Conservation (phyloP, 2,888 invertebrate genomes). For the Sinohyriopsis cumingii region DNA sequence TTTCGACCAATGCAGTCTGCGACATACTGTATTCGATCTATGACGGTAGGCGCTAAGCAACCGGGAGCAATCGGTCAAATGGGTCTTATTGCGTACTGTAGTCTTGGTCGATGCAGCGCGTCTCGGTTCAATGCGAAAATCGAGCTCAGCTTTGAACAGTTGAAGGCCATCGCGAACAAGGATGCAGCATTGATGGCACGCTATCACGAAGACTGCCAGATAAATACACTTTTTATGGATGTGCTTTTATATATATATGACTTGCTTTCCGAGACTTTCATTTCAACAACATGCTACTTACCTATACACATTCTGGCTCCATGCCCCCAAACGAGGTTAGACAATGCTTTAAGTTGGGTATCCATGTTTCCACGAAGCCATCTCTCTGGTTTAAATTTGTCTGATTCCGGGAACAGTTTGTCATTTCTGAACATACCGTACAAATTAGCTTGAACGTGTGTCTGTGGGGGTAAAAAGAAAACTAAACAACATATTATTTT, state of each 20-base stretch:
- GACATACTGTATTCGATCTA: no score
- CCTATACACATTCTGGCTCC: slow-evolving; percentile 73
- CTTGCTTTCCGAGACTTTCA: neutral
- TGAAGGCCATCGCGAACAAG: no score
- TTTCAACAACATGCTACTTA: slow-evolving; percentile 36
- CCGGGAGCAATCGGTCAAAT: no score
- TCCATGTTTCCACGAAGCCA: slow-evolving; percentile 65
- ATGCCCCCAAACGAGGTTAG: slow-evolving; percentile 69
- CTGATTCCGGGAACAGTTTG: slow-evolving; percentile 62
- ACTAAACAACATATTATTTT: neutral
- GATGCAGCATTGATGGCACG: no score
- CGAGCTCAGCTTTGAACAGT: no score
- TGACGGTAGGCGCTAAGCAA: no score
- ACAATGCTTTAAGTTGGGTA: slow-evolving; percentile 50
- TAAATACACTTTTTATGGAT: no score
- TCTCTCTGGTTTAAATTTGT: slow-evolving; percentile 65
- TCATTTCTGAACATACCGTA: slow-evolving; percentile 69
- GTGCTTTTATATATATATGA: neutral
- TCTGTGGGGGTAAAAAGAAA: slow-evolving; percentile 48
- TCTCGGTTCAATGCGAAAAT: no score
- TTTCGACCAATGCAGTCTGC: no score
- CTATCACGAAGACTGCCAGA: no score
- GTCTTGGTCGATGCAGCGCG: no score
- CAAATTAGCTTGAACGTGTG: slow-evolving; percentile 70
- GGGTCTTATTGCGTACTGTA: no score